These are phyloP conservation scores for Pangasius djambal DNA, from an alignment of 2,797 vertebrate genomes.

Conservation along the genomic window DNA sequence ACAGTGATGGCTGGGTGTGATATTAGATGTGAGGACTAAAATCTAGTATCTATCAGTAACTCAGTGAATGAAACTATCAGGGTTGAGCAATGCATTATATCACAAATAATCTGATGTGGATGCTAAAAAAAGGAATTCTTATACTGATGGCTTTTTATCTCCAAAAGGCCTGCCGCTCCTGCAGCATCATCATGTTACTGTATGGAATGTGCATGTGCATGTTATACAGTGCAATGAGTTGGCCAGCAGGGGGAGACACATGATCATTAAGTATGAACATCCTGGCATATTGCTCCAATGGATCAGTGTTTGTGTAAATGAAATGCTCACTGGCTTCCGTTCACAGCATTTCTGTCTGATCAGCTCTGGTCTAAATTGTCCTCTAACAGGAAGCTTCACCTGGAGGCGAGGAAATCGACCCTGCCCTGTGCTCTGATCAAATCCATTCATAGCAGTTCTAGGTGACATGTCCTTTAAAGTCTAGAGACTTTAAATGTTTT, in stretches of 20 bases:
- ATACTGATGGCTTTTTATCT: neutral
- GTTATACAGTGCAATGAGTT: neutral
- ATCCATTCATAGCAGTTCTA: constrained; percentile 5
- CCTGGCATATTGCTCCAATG: neutral
- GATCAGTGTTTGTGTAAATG: neutral
- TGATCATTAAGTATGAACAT: neutral
- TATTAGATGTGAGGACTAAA: neutral
- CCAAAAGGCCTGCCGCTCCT: neutral
- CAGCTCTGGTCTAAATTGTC: neutral
- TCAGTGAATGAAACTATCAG: neutral
- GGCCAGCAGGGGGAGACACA: constrained; percentile 33
- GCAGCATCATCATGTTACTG: neutral
- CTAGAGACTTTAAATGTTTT: neutral
- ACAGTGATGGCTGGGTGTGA: neutral
- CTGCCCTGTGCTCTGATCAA: neutral
- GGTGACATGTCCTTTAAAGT: neutral
- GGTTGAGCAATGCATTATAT: neutral
- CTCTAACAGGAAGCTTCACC: constrained; percentile 2
- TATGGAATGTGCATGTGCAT: no score
- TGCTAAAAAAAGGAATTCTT: neutral
- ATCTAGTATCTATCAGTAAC: neutral
- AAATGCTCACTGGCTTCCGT: neutral
- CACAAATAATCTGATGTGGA: neutral
- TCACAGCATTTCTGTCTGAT: neutral
- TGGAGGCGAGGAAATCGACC: neutral